phyloP scores from a whole-genome alignment of 2,888 invertebrate genomes.

The Agriotes lineatus region DNA sequence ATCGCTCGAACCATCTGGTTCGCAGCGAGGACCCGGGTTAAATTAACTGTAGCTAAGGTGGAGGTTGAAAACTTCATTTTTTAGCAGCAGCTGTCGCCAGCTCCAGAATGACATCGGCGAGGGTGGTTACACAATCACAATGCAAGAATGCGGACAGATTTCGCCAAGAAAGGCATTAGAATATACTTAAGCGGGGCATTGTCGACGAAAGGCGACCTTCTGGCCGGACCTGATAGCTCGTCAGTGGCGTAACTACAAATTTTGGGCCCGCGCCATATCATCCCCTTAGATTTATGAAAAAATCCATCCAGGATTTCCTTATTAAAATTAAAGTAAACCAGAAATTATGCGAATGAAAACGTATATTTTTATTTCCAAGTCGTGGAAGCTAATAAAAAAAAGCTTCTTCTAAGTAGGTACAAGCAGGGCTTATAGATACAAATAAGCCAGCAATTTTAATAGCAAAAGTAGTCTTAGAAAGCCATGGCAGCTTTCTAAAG shows the following conservation, averaged over 20 bases:
- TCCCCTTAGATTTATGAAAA: too few species aligned
- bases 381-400: too few species aligned
- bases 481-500: too few species aligned
- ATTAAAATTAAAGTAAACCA: too few species aligned
- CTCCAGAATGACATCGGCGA: slow-evolving; percentile 63
- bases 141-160: slow-evolving; percentile 61
- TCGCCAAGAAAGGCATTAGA: slow-evolving; percentile 63
- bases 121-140: slow-evolving; percentile 68
- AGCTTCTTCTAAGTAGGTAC: too few species aligned
- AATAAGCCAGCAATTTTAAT: too few species aligned
- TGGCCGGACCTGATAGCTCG: slow-evolving; percentile 9
- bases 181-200: slow-evolving; percentile 61
- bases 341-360: too few species aligned
- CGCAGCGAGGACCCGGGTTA: slow-evolving; percentile 59
- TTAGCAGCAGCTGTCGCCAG: slow-evolving; percentile 64
- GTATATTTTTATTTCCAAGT: too few species aligned
- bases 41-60: slow-evolving; percentile 68
- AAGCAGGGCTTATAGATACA: too few species aligned
- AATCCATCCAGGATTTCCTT: too few species aligned
- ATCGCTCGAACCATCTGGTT: slow-evolving; percentile 45
- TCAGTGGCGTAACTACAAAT: slow-evolving; percentile 3
- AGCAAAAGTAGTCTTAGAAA: too few species aligned
- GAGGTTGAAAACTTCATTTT: slow-evolving; percentile 68
- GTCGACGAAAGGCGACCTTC: slow-evolving; percentile 43
- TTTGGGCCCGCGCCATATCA: too few species aligned